phyloP scores from a whole-genome alignment of 2,797 vertebrate genomes.

The Acanthopagrus latus region DNA sequence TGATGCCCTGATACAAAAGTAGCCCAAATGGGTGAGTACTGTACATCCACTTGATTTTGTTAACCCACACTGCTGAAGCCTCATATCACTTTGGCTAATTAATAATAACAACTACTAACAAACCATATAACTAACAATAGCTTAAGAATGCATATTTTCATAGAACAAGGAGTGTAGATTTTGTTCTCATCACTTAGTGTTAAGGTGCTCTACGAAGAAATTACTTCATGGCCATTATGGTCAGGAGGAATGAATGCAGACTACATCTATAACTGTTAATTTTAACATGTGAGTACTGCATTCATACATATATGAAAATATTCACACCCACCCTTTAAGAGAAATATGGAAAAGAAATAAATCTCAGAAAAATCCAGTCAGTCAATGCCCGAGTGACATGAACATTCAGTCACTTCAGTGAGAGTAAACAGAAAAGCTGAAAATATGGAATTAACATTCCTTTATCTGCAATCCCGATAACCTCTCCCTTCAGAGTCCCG shows the following conservation, averaged over 20 bases:
- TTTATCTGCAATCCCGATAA: conserved; percentile 45
- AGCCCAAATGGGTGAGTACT: not conserved
- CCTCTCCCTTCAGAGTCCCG: conserved; percentile 10
- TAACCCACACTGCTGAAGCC: not conserved
- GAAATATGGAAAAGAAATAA: conserved; percentile 38
- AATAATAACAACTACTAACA: not conserved
- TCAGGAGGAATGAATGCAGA: not conserved
- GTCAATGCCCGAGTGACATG: not conserved
- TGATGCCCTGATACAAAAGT: not conserved
- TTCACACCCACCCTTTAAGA: conserved; percentile 33
- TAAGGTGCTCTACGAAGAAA: not conserved
- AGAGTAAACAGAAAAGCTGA: conserved; percentile 10
- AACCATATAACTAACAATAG: not conserved
- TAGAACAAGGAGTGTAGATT: not conserved
- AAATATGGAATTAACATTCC: conserved; percentile 33
- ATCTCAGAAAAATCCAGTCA: not conserved
- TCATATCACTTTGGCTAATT: not conserved
- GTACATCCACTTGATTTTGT: not conserved
- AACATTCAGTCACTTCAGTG: conserved; percentile 4
- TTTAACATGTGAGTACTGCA: conserved; percentile 13
- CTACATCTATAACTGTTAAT: not conserved
- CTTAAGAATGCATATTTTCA: not conserved
- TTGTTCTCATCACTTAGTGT: not conserved
- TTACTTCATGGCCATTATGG: not conserved
- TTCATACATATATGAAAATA: not conserved